These are phyloP conservation scores for Heptranchias perlo DNA, from an alignment of 2,113 vertebrate species.

Conservation along the genomic window DNA sequence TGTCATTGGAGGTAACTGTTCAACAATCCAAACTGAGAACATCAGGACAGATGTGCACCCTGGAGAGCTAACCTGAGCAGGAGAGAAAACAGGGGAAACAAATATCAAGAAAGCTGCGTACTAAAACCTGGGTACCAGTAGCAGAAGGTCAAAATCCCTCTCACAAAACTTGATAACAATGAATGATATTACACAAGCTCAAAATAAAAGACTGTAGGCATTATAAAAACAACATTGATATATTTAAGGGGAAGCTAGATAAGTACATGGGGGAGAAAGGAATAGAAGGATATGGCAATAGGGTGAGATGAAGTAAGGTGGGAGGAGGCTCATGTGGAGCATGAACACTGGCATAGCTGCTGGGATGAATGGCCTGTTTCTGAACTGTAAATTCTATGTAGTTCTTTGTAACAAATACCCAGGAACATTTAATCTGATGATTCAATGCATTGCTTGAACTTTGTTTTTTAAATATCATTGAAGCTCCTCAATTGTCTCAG, in stretches of 20 bases:
- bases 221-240: background rate
- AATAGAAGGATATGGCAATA: background rate
- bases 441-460: background rate
- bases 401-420: background rate
- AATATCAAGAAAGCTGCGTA: background rate
- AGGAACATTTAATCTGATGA: background rate
- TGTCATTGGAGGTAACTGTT: background rate
- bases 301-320: no score
- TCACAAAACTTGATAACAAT: background rate
- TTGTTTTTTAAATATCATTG: background rate
- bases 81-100: background rate
- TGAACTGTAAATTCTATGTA: background rate
- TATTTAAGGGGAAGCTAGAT: background rate
- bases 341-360: background rate
- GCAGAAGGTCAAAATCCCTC: background rate
- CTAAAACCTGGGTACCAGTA: background rate
- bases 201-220: background rate
- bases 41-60: background rate
- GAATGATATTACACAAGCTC: background rate
- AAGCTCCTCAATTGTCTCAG: background rate
- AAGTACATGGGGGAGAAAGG: background rate
- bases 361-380: background rate
- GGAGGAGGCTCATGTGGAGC: background rate
- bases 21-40: background rate
- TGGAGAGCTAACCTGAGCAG: background rate